Evolutionary conservation across 2,797 vertebrate species (phyloP), one percentile per base, ranked within the genome.

Genomic region (Cuniculus paca): DNA sequence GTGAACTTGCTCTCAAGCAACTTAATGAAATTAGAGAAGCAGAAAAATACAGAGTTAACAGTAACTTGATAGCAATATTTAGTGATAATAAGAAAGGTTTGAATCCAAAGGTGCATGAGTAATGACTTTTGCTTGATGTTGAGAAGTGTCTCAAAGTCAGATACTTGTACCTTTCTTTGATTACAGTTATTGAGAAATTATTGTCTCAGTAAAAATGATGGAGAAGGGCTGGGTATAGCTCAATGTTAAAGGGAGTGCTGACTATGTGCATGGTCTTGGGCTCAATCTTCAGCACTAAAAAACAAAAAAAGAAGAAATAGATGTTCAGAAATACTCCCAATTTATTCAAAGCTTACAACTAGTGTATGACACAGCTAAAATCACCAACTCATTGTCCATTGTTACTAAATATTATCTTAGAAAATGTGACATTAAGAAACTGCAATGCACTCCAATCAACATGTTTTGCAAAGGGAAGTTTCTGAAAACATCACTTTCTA

Each of bases 391-490:
- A 26, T 83, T 80, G 1, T 48, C 5, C 20, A 28, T 5, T 88
- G 20, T 85, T 65, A 75, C 48, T 42, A 81, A 93, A 82, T 50
- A 82, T 11, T 65, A 1, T 77, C 77, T 75, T 65, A 24, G 80
- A 88, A 94, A 95, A 92, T 45, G 11, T 63, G 68, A 54, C 31
- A 90, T 70, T 83, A 65, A 80, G 42, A 80, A 75, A 89, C 31
- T 36, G 24, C 58, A 20, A n/a, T 45, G 28, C 90, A 70, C 48
- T 94, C 28, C 60, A 52, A 52, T 68, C 6, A 72, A 22, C 22
- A 60, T 12, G 65, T 61, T 92, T 77, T 65, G 5, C 60, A 87
- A 89, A 74, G 2, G 45, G 19, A 86, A 42, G 50, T 60, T 70
- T 90, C 26, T 70, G 31, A 88, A 83, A 80, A 61, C 39, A 94